phyloP scores from a whole-genome alignment of 2,888 invertebrate genomes.

The Auanema sp. region DNA sequence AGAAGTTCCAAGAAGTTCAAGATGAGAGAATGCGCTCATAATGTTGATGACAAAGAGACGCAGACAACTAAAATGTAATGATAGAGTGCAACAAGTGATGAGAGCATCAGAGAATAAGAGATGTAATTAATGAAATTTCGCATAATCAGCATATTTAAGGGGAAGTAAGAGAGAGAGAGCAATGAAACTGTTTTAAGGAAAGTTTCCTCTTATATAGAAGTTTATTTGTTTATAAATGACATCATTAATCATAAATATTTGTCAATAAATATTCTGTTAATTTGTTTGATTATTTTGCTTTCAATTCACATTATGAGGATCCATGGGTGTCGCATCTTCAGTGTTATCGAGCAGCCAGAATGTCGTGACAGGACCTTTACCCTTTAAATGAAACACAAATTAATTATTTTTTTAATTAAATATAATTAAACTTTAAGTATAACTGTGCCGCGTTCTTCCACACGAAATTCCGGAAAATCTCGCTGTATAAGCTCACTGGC shows the following conservation, averaged over 20 bases:
- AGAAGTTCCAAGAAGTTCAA: too few species aligned
- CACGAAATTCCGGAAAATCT: not conserved
- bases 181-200: too few species aligned
- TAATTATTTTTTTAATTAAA: slow-evolving; percentile 1
- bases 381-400: slow-evolving; percentile 20
- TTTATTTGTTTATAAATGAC: too few species aligned
- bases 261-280: not conserved
- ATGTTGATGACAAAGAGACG: too few species aligned
- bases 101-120: too few species aligned
- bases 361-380: slow-evolving; percentile 40
- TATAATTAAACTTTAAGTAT: slow-evolving; percentile 3
- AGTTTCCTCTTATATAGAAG: too few species aligned
- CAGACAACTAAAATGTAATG: too few species aligned
- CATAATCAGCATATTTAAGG: too few species aligned
- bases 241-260: not conserved
- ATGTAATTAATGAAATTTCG: too few species aligned
- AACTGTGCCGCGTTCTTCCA: not conserved
- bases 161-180: too few species aligned
- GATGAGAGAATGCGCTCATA: too few species aligned
- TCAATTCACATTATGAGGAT: not conserved
- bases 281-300: not conserved
- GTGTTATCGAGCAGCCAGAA: slow-evolving; percentile 35
- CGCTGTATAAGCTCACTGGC: not conserved
- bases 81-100: too few species aligned
- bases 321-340: not conserved